Evolutionary conservation across 2,113 vertebrate species (phyloP).

Genomic region (Fulica atra): DNA sequence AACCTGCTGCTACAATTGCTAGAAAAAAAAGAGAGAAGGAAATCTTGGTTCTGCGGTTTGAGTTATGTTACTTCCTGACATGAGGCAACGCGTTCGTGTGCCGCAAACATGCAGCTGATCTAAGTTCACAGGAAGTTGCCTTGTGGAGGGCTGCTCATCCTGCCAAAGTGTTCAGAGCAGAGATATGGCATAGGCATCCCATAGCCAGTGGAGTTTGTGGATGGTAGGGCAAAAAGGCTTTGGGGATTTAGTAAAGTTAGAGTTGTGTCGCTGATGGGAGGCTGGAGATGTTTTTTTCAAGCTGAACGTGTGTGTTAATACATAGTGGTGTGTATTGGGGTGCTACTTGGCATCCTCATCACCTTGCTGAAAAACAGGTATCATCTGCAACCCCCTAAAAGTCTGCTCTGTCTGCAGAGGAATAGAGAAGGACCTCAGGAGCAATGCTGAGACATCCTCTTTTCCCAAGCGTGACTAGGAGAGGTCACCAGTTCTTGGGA

Average conservation of each 20-base stretch:
- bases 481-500: background rate
- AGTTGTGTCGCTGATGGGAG: background rate
- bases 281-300: background rate
- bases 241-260: background rate
- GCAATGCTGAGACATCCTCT: background rate
- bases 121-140: background rate
- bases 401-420: background rate
- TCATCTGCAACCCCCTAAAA: background rate
- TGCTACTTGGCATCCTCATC: background rate
- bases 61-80: slow-evolving; percentile 19
- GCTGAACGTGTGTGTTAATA: background rate
- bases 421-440: background rate
- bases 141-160: background rate
- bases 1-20: background rate
- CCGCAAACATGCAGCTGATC: background rate
- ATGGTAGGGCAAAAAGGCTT: background rate
- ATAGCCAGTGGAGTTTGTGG: background rate
- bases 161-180: background rate
- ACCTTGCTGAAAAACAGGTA: background rate
- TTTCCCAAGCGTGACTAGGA: background rate
- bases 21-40: background rate
- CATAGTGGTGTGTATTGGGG: background rate
- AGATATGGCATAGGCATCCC: background rate
- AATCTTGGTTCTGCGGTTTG: background rate
- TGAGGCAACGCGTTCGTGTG: background rate